A percentile compares a stretch with the other conserved stretches of the same genome.
These are phyloP conservation scores for Eumacrocentrus americanus DNA, from an alignment of 2,888 invertebrate species.

Conservation along the genomic window DNA sequence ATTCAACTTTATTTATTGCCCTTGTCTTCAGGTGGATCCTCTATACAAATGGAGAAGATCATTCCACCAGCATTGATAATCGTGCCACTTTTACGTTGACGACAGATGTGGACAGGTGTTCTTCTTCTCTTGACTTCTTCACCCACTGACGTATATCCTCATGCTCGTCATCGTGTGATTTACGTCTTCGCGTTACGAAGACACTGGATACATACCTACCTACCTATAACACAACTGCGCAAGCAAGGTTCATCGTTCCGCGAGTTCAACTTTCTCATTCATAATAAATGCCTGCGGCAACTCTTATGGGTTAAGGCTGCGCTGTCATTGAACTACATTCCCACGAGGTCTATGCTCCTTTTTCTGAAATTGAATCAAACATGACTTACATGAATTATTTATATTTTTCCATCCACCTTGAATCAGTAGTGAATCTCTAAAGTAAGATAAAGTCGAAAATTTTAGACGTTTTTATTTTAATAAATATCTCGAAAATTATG, in stretches of 20 bases:
- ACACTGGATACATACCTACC: constrained; percentile 7
- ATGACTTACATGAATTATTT: neutral
- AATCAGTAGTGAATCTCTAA: neutral
- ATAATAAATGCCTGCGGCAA: constrained; percentile 38
- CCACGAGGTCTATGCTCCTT: constrained; percentile 21
- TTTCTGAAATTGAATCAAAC: neutral
- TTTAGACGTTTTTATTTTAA: neutral
- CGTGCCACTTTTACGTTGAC: neutral
- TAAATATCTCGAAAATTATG: neutral
- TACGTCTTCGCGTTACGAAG: constrained; percentile 17
- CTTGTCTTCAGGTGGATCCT: too few relatives aligned
- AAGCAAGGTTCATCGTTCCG: constrained; percentile 36
- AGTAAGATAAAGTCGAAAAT: neutral
- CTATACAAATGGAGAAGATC: too few relatives aligned
- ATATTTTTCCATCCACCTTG: neutral
- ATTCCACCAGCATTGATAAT: too few relatives aligned
- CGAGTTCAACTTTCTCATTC: constrained; percentile 42
- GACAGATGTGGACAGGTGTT: too few relatives aligned
- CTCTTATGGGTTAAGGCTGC: constrained; percentile 42
- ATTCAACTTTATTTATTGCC: too few relatives aligned
- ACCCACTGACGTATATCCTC: constrained; percentile 15
- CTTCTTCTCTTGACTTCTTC: neutral
- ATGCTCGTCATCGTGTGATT: constrained; percentile 20
- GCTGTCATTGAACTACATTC: constrained; percentile 43
- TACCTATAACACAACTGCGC: neutral